These are phyloP conservation scores for Sarcoramphus papa DNA, from an alignment of 2,797 vertebrate genomes.

Conservation along the genomic window DNA sequence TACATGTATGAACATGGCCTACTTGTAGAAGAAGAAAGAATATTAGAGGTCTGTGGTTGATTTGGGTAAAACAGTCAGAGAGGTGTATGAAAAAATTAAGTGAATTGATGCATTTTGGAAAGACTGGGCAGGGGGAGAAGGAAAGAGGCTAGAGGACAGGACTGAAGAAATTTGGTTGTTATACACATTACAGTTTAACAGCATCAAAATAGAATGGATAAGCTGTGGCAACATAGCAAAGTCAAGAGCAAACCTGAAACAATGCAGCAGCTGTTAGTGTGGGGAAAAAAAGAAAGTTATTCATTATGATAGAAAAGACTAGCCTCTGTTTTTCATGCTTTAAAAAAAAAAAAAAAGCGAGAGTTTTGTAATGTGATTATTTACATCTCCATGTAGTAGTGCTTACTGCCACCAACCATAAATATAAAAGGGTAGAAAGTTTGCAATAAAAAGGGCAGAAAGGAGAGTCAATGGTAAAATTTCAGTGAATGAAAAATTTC, in stretches of 20 bases:
- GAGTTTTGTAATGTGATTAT: not conserved
- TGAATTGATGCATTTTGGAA: not conserved
- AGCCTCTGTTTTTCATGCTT: not conserved
- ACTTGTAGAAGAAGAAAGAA: not conserved
- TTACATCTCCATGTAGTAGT: not conserved
- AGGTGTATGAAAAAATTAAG: not conserved
- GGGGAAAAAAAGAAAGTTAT: not conserved
- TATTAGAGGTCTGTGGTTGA: not conserved
- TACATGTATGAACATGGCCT: not conserved
- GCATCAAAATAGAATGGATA: not conserved
- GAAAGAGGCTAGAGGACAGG: not conserved
- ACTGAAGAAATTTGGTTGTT: not conserved
- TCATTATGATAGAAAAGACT: not conserved
- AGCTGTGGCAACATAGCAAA: not conserved
- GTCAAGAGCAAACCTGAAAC: not conserved
- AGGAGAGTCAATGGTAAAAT: not conserved
- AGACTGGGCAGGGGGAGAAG: not conserved
- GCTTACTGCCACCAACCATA: not conserved
- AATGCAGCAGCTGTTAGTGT: not conserved
- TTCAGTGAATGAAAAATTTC: not conserved
- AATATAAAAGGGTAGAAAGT: not conserved
- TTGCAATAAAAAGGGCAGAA: not conserved
- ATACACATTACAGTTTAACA: not conserved
- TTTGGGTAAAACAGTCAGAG: not conserved
- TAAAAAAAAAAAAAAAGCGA: not conserved